These are phyloP conservation scores for Amazona finschi DNA, from an alignment of 2,797 vertebrate species.

Conservation along the genomic window DNA sequence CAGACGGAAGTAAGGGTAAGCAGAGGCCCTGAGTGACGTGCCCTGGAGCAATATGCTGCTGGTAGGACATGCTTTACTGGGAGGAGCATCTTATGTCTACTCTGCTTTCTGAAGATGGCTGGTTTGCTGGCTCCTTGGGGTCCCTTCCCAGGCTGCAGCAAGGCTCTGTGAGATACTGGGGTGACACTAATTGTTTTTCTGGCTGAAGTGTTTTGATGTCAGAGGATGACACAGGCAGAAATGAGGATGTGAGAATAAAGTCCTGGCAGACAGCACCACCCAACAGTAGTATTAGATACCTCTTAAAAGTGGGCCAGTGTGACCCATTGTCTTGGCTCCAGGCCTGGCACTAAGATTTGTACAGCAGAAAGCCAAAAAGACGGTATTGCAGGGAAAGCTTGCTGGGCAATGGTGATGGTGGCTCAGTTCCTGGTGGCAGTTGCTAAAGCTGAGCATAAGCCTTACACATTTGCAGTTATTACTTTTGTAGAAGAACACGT, in stretches of 20 bases:
- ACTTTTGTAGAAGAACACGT: background rate
- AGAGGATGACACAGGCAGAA: background rate
- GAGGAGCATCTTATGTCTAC: background rate
- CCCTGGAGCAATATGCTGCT: accelerated
- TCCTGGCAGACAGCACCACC: background rate
- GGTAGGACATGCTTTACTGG: background rate
- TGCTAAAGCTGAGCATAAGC: background rate
- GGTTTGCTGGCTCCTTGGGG: background rate
- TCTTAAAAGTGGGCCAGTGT: background rate
- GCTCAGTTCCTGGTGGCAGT: background rate
- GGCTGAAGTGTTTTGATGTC: background rate
- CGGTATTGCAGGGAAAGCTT: background rate
- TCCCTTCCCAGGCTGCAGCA: background rate
- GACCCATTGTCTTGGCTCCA: background rate
- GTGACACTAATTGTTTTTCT: background rate
- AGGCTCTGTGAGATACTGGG: background rate
- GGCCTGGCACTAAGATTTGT: background rate
- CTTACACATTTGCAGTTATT: background rate
- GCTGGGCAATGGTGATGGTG: background rate
- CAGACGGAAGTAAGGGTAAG: background rate
- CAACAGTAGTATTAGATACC: background rate
- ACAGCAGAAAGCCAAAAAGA: background rate
- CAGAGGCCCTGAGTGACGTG: background rate
- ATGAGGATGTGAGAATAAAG: background rate
- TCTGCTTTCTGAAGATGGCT: background rate